Percentiles rank a stretch among this genome's conserved stretches.
phyloP scores from a whole-genome alignment of 2,113 vertebrate genomes.

The Etheostoma spectabile region DNA sequence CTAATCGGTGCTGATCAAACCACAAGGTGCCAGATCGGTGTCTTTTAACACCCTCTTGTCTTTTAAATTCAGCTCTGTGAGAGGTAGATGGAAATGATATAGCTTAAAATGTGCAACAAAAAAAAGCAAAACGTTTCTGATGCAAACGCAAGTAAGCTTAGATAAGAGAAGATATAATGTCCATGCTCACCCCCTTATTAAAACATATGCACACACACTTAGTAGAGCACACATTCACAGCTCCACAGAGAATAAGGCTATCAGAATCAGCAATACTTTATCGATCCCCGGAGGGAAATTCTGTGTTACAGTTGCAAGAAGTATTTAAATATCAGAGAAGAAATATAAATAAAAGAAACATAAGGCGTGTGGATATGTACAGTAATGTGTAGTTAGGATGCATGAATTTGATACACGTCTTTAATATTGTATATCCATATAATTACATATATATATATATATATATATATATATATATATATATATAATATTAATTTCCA shows the following conservation, averaged over 20 bases:
- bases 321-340: too few species aligned
- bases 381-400: background rate
- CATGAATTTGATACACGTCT: background rate
- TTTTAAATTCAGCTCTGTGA: background rate
- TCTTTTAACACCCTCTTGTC: background rate
- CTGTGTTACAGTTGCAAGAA: too few species aligned
- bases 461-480: too few species aligned
- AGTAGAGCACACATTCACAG: background rate
- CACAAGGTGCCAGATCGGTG: conserved; percentile 24
- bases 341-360: too few species aligned
- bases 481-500: background rate
- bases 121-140: conserved; percentile 9
- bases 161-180: background rate
- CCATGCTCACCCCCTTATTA: background rate
- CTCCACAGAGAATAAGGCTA: background rate
- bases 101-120: background rate
- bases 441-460: too few species aligned
- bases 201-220: conserved; percentile 13
- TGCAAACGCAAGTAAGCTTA: conserved; percentile 41
- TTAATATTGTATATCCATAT: background rate
- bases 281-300: too few species aligned
- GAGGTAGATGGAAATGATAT: background rate
- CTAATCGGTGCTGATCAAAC: conserved; percentile 39
- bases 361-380: too few species aligned
- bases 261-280: too few species aligned